A percentile compares a stretch with the other conserved stretches of the same genome.
These are phyloP conservation scores for Maylandia zebra DNA, from an alignment of 2,113 vertebrate species.

Conservation along the genomic window DNA sequence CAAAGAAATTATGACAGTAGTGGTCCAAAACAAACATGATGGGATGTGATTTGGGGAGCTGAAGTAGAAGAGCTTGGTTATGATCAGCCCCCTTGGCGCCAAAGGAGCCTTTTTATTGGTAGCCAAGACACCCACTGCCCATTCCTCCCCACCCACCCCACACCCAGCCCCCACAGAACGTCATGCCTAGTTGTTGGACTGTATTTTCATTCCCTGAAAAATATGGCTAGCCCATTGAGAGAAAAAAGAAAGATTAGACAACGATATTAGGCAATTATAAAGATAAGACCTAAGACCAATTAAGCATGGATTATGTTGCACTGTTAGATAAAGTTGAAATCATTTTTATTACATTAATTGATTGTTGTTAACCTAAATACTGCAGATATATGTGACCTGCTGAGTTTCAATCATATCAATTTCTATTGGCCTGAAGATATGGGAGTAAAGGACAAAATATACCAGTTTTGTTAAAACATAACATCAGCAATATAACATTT, in stretches of 20 bases:
- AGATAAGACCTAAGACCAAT: neutral
- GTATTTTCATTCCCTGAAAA: neutral
- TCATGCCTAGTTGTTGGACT: constrained; percentile 2
- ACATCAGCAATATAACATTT: neutral
- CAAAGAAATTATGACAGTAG: neutral
- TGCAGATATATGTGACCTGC: neutral
- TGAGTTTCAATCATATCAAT: neutral
- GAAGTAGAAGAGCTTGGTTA: constrained; percentile 30
- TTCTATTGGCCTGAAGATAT: neutral
- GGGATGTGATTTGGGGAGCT: constrained; percentile 35
- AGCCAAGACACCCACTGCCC: neutral
- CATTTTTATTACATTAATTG: neutral
- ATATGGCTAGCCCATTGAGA: neutral
- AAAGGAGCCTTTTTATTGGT: neutral
- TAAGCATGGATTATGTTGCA: neutral
- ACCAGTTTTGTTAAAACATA: neutral
- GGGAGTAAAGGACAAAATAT: neutral
- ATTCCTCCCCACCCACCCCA: neutral
- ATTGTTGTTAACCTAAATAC: neutral
- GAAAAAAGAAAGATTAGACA: neutral
- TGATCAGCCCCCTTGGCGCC: constrained; percentile 9
- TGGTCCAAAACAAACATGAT: constrained; percentile 18
- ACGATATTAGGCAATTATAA: neutral
- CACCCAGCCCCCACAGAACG: neutral
- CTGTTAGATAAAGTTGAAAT: neutral